Conservation (phyloP, 2,113 vertebrate genomes). For the Progne subis region DNA sequence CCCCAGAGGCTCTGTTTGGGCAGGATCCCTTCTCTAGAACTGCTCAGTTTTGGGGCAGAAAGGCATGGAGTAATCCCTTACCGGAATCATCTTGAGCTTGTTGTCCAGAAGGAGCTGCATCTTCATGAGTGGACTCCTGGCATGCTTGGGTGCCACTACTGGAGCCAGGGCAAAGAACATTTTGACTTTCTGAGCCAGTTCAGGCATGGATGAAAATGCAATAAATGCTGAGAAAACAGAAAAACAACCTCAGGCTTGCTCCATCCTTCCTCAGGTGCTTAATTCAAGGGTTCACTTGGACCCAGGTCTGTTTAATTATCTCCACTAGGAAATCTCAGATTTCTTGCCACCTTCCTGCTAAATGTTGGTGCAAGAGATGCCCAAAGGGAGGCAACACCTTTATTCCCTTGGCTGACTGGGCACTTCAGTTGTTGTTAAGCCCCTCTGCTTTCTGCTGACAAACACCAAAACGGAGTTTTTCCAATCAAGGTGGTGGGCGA, state of each 20-base stretch:
- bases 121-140: slow-evolving; percentile 79
- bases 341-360: not conserved
- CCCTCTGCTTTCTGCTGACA: not conserved
- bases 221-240: slow-evolving; percentile 81
- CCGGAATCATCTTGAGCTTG: slow-evolving; percentile 75
- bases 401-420: not conserved
- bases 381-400: not conserved
- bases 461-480: not conserved
- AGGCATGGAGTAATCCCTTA: slow-evolving; percentile 22
- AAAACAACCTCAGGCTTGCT: not conserved
- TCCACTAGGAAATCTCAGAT: not conserved
- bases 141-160: slow-evolving; percentile 73
- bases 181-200: slow-evolving; percentile 87
- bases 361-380: not conserved
- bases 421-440: no score
- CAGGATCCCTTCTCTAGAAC: not conserved
- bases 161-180: slow-evolving; percentile 89
- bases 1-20: no score
- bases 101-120: slow-evolving; percentile 69
- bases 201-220: slow-evolving; percentile 88
- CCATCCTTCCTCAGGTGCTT: not conserved
- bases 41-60: not conserved
- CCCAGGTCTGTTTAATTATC: not conserved
- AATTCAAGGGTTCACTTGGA: accelerated
- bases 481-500: accelerated